Conservation (phyloP, 1,140 invertebrate species). For the Hylyphantes graminicola region DNA sequence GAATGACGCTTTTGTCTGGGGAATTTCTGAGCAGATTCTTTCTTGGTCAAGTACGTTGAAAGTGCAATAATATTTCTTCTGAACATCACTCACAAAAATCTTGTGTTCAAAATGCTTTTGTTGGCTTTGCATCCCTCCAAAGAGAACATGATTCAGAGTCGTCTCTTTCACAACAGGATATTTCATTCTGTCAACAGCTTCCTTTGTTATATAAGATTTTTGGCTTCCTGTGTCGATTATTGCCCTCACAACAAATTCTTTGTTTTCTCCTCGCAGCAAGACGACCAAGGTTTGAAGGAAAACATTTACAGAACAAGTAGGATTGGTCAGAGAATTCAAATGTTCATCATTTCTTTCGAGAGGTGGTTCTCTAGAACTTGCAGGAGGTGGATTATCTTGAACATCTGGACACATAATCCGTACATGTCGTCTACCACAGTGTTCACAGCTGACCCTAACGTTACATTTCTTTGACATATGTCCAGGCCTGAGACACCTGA, state of each 20-base stretch:
- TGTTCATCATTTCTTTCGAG: neutral
- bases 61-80: constrained; percentile 9
- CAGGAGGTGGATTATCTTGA: neutral
- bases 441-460: neutral
- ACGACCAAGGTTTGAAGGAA: constrained; percentile 14
- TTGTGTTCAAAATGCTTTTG: neutral
- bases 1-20: neutral
- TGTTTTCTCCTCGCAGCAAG: neutral
- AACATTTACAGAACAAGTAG: neutral
- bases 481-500: neutral
- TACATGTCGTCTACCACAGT: neutral
- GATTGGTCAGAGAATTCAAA: neutral
- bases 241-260: constrained; percentile 16
- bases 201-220: neutral
- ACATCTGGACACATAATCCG: neutral
- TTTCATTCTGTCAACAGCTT: neutral
- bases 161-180: neutral
- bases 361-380: neutral
- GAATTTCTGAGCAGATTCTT: constrained; percentile 8
- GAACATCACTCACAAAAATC: neutral
- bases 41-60: constrained; percentile 17
- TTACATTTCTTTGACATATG: neutral
- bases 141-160: neutral
- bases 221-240: neutral
- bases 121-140: neutral